Percentiles rank a stretch among this genome's conserved stretches.
These are phyloP conservation scores for Pseudanteris insignis DNA, from an alignment of 2,888 invertebrate genomes.

Conservation along the genomic window DNA sequence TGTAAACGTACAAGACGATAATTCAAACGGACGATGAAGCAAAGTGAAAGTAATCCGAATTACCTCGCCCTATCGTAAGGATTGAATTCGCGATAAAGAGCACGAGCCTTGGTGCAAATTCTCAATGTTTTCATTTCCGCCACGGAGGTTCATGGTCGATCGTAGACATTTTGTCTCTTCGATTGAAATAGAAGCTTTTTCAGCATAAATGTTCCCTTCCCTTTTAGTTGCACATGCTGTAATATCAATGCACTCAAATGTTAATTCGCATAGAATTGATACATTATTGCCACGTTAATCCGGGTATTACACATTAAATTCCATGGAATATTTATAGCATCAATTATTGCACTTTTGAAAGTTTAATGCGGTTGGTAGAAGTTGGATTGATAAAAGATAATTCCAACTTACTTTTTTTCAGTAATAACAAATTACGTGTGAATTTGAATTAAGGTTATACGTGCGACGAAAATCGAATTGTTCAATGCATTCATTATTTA, in stretches of 20 bases:
- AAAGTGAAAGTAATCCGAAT: slow-evolving; percentile 37
- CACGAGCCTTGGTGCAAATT: slow-evolving; percentile 25
- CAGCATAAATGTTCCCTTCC: slow-evolving; percentile 16
- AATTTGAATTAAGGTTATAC: too few relatives aligned
- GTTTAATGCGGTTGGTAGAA: too few relatives aligned
- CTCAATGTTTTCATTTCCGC: slow-evolving; percentile 43
- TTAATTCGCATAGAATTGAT: slow-evolving; percentile 11
- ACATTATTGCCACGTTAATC: slow-evolving; percentile 1
- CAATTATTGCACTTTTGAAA: too few relatives aligned
- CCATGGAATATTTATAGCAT: too few relatives aligned
- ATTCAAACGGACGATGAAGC: slow-evolving; percentile 8
- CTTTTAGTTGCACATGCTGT: slow-evolving; percentile 15
- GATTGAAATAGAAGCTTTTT: slow-evolving; percentile 25
- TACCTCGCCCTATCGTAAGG: slow-evolving; percentile 27
- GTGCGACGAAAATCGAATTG: too few relatives aligned
- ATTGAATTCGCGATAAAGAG: slow-evolving; percentile 32
- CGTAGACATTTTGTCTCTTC: slow-evolving; percentile 40
- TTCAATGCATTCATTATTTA: too few relatives aligned
- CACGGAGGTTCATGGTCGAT: slow-evolving; percentile 38
- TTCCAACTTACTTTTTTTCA: too few relatives aligned
- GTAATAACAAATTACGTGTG: too few relatives aligned
- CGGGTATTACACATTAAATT: too few relatives aligned
- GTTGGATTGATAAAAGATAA: too few relatives aligned
- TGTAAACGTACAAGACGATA: too few relatives aligned
- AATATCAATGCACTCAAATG: slow-evolving; percentile 28